Conservation (phyloP, 2,797 vertebrate species). For the Pipistrellus pipistrellus region DNA sequence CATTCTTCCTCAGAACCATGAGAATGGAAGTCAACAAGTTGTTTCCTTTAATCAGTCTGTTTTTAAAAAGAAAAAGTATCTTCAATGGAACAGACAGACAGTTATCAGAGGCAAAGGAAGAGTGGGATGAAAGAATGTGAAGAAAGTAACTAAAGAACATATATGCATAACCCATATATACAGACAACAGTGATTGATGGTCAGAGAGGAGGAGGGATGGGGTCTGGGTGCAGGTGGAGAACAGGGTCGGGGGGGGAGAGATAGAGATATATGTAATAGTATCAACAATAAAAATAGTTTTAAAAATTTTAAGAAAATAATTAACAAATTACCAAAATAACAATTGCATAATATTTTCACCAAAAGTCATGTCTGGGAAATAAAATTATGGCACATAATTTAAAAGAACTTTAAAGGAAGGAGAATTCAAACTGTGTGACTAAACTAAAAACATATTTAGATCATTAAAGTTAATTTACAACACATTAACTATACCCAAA, state of each 20-base stretch:
- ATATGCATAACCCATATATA: background rate
- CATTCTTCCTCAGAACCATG: background rate
- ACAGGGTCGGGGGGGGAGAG: rapidly evolving
- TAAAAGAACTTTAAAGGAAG: slow-evolving; percentile 73
- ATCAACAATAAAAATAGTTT: background rate
- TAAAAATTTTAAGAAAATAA: slow-evolving; percentile 39
- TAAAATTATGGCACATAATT: slow-evolving; percentile 68
- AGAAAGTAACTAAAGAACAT: too few species aligned
- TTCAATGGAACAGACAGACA: background rate
- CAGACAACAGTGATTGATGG: background rate
- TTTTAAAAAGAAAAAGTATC: slow-evolving; percentile 56
- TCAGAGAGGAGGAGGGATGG: background rate
- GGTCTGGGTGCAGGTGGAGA: background rate
- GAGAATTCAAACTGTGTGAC: slow-evolving; percentile 55
- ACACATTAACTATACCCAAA: background rate
- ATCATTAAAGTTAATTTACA: slow-evolving; percentile 30
- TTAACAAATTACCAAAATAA: slow-evolving; percentile 73
- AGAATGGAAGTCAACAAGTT: slow-evolving; percentile 17
- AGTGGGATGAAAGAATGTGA: background rate
- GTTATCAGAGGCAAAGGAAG: background rate
- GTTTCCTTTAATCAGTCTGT: slow-evolving; percentile 23
- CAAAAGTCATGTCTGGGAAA: slow-evolving; percentile 72
- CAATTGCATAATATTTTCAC: slow-evolving; percentile 47
- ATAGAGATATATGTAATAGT: background rate
- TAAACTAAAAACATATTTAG: slow-evolving; percentile 60